Evolutionary conservation across 2,888 invertebrate genomes (phyloP).

Genomic region (Heteromurus nitidus): DNA sequence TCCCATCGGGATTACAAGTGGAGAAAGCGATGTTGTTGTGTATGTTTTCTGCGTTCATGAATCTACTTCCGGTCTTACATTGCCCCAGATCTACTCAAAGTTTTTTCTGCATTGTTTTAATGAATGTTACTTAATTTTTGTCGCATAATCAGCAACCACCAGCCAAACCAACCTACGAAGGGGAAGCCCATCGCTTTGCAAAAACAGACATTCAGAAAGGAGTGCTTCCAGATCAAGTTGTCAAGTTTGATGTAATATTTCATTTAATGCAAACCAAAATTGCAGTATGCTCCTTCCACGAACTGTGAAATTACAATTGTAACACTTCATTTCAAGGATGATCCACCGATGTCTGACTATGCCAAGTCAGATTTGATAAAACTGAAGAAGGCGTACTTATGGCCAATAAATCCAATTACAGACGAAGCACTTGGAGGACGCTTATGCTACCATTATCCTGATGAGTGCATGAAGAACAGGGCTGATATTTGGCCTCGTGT

Average conservation of each 20-base stretch:
- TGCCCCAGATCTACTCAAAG: not conserved
- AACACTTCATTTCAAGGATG: constrained; percentile 55
- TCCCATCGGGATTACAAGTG: constrained; percentile 71
- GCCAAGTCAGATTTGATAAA: constrained; percentile 49
- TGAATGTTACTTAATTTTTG: not conserved
- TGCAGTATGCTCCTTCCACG: too few species aligned
- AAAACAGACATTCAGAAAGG: constrained; percentile 68
- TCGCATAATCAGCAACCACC: constrained; percentile 11
- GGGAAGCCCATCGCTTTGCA: constrained; percentile 63
- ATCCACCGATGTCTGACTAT: constrained; percentile 43
- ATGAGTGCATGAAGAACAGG: constrained; percentile 60
- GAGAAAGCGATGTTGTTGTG: constrained; percentile 63
- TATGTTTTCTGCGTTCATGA: too few species aligned
- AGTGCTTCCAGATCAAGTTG: constrained; percentile 56
- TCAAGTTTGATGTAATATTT: constrained; percentile 68
- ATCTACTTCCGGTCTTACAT: too few species aligned
- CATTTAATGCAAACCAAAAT: too few species aligned
- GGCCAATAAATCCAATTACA: constrained; percentile 72
- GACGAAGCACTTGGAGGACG: constrained; percentile 69
- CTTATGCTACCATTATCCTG: constrained; percentile 60
- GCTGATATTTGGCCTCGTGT: constrained; percentile 69
- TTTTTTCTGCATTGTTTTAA: not conserved
- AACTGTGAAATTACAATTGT: too few species aligned
- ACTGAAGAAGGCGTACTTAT: constrained; percentile 68
- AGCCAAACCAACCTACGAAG: constrained; percentile 56